Conservation (phyloP, 1,140 invertebrate species). For the Dermatophagoides farinae region DNA sequence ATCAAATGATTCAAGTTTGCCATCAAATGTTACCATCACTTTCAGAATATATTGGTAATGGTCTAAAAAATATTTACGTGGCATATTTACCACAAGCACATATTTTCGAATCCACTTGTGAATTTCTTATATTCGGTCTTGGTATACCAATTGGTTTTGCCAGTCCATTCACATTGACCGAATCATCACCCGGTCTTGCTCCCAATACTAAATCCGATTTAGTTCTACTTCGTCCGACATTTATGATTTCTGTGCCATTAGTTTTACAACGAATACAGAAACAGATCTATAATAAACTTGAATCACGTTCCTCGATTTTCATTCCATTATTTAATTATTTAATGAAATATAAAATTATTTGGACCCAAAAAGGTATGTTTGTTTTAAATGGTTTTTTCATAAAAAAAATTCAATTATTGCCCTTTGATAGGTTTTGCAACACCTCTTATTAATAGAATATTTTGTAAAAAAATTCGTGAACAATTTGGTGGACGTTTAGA, state of each 20-base stretch:
- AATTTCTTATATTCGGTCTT: slow-evolving; percentile 27
- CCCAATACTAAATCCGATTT: slow-evolving; percentile 3
- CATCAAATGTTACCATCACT: slow-evolving; percentile 66
- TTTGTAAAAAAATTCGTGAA: slow-evolving; percentile 10
- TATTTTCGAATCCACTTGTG: slow-evolving; percentile 23
- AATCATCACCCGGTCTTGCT: slow-evolving; percentile 35
- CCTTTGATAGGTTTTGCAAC: slow-evolving; percentile 8
- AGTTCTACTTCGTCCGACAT: slow-evolving; percentile 53
- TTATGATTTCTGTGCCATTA: slow-evolving; percentile 74
- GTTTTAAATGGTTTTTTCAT: background rate
- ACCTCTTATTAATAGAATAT: slow-evolving; percentile 6
- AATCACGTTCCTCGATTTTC: slow-evolving; percentile 1
- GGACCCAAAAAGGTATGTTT: slow-evolving; percentile 6
- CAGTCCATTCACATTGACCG: slow-evolving; percentile 78
- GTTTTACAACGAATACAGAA: slow-evolving; percentile 19
- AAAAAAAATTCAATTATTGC: background rate
- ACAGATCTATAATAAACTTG: slow-evolving; percentile 13
- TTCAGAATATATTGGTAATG: slow-evolving; percentile 21
- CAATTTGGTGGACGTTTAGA: slow-evolving; percentile 4
- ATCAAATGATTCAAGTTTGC: slow-evolving; percentile 68
- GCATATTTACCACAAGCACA: slow-evolving; percentile 65
- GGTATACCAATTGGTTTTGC: slow-evolving; percentile 87
- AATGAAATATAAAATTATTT: slow-evolving; percentile 12
- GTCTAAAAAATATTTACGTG: slow-evolving; percentile 56
- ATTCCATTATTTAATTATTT: slow-evolving; percentile 7